A percentile compares a stretch with the other conserved stretches of the same genome.
Conservation (phyloP, 2,888 invertebrate species). For the Lysandra coridon region DNA sequence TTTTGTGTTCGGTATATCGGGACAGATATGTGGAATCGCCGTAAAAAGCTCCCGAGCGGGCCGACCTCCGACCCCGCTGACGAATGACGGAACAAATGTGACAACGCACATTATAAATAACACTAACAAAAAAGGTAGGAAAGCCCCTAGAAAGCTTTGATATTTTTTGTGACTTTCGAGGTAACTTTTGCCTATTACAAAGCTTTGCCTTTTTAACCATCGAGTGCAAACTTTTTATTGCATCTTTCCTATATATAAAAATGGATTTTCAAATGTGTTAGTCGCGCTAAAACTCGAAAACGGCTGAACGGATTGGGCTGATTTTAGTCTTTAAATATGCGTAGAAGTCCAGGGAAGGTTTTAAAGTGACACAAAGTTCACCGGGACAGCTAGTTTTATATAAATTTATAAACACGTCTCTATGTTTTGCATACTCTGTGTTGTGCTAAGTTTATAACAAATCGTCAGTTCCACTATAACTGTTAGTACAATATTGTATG, state of each 20-base stretch:
- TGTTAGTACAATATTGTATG: slow-evolving; percentile 18
- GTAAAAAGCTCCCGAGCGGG: slow-evolving; percentile 58
- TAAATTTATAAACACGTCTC: neutral
- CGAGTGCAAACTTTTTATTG: too few relatives aligned
- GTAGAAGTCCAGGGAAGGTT: too few relatives aligned
- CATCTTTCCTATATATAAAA: too few relatives aligned
- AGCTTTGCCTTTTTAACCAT: too few relatives aligned
- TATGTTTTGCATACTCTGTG: neutral
- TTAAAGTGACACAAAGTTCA: too few relatives aligned
- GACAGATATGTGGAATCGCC: slow-evolving; percentile 50
- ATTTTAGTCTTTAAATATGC: too few relatives aligned
- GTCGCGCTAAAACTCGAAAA: too few relatives aligned
- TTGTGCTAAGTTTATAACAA: neutral
- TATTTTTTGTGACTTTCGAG: neutral
- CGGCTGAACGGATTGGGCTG: too few relatives aligned
- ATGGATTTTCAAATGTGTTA: too few relatives aligned
- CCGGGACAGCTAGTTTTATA: too few relatives aligned
- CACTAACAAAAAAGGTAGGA: neutral
- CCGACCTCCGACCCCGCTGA: slow-evolving; percentile 50
- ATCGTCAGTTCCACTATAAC: neutral
- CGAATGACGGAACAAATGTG: neutral
- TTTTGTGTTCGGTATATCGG: slow-evolving; percentile 46
- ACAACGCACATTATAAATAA: slow-evolving; percentile 25
- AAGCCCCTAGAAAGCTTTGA: neutral
- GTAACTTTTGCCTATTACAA: neutral